These are phyloP conservation scores for Mamestra configurata DNA, from an alignment of 1,140 invertebrate genomes.

Conservation along the genomic window DNA sequence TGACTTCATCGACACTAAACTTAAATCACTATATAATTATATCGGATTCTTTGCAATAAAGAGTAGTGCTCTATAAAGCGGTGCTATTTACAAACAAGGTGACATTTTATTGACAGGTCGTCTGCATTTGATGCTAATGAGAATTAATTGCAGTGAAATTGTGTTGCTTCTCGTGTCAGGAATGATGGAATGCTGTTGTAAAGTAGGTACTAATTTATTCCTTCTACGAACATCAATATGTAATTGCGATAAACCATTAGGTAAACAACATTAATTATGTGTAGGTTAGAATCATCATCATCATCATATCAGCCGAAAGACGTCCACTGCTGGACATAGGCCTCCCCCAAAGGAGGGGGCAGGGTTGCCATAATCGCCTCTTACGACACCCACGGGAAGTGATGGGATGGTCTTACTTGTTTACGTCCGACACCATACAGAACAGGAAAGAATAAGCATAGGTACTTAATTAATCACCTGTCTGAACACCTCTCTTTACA, in stretches of 20 bases:
- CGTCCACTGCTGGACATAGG: no score
- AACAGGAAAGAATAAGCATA: no score
- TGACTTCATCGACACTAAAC: slow-evolving; percentile 69
- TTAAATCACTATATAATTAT: slow-evolving; percentile 60
- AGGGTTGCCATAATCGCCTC: no score
- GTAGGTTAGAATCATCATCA: no score
- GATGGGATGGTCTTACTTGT: no score
- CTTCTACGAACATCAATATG: slow-evolving; percentile 24
- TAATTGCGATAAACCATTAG: slow-evolving; percentile 8
- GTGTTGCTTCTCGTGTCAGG: slow-evolving; percentile 63
- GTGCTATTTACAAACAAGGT: slow-evolving; percentile 75
- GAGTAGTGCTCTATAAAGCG: slow-evolving; percentile 66
- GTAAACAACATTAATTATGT: no score
- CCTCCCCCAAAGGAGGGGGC: no score
- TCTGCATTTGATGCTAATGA: slow-evolving; percentile 69
- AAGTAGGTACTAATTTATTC: slow-evolving; percentile 5
- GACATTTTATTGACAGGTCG: slow-evolving; percentile 78
- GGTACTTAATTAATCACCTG: no score
- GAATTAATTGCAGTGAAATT: slow-evolving; percentile 77
- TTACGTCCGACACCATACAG: no score
- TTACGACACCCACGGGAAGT: no score
- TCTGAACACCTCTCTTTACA: no score
- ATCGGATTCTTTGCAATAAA: slow-evolving; percentile 74
- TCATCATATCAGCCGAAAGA: no score
- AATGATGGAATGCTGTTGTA: not conserved